These are phyloP conservation scores for Hemibagrus guttatus DNA, from an alignment of 2,797 vertebrate genomes.

Conservation along the genomic window DNA sequence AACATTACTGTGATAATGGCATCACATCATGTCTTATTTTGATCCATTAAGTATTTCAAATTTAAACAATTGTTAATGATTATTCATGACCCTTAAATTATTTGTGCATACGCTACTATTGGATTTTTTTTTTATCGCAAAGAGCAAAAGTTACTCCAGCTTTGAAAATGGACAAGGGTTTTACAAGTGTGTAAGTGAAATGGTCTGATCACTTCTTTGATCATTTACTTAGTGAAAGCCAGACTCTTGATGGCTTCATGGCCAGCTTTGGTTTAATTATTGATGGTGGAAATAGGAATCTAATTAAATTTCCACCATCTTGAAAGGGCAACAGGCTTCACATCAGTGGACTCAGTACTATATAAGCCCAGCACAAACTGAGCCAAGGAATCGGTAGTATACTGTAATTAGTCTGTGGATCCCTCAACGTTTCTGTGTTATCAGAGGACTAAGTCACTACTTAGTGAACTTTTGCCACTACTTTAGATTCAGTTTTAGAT, in stretches of 20 bases:
- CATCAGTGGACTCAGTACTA: slow-evolving; percentile 58
- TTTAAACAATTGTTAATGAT: not conserved
- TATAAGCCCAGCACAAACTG: slow-evolving; percentile 50
- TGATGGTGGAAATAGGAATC: slow-evolving; percentile 88
- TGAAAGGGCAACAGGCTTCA: slow-evolving; percentile 78
- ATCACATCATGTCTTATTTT: not conserved
- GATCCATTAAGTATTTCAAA: not conserved
- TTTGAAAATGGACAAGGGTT: not conserved
- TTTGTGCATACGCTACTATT: not conserved
- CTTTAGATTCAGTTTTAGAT: not conserved
- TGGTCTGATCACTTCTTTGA: slow-evolving; percentile 28
- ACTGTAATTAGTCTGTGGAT: slow-evolving; percentile 23
- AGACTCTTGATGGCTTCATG: slow-evolving; percentile 62
- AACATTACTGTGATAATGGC: not conserved
- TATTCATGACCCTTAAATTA: not conserved
- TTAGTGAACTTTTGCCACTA: not conserved
- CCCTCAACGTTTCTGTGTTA: slow-evolving; percentile 11
- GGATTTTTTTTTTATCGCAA: not conserved
- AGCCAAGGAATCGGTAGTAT: slow-evolving; percentile 18
- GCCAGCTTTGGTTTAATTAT: slow-evolving; percentile 86
- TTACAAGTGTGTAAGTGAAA: slow-evolving; percentile 3
- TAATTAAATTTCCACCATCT: slow-evolving; percentile 92
- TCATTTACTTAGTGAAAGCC: slow-evolving; percentile 39
- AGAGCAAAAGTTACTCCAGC: not conserved
- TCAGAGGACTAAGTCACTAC: slow-evolving; percentile 12